Base-by-base conservation (phyloP, 2,113 vertebrate genomes). In the Anoplopoma fimbria region DNA sequence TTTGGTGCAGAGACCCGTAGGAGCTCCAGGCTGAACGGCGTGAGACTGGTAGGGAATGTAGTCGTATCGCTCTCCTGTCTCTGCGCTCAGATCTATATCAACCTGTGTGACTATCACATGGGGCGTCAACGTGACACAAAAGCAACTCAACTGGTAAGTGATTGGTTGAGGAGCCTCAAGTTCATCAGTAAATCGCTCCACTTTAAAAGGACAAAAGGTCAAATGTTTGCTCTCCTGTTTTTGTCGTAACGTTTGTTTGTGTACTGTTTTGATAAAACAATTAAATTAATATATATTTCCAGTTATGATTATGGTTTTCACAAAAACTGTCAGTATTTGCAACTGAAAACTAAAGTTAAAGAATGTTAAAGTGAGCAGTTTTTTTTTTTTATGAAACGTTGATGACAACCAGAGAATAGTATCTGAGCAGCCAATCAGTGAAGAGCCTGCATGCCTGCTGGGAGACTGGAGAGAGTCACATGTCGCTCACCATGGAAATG, bases 71-170 rank as follows among this genome's bases (percentile, higher is more conserved):
- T 49, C 14, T 64, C 72, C 45, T 6, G 1, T 63, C 63, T 77
- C 58, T 51, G 67, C 34, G 29, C 17, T 80, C 69, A 82, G 90
- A 92, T 93, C 36, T 4, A 0, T 81, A 92, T 93, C 90, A 76
- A 25, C 61, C 70, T 25, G 70, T 76, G 38, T 70, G 86, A 86
- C 81, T 64, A n/a, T 82, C 82, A 65, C 74, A 63, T 25, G 31
- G 27, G 8, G 25, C 13, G 8, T 21, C 23, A 4, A n/a, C 36
- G 2, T 67, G 71, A 72, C 55, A 57, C 65, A 79, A 31, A 81
- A 79, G 51, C 14, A 60, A 42, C 47, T 36, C 23, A 21, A n/a
- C 65, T 61, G 69, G 33, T 62, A 23, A 19, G 63, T 49, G 38
- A 72, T 31, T 29, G 47, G 82, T 36, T 19, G n/a, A 53, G 8